A percentile compares a stretch with the other conserved stretches of the same genome.
phyloP scores from a whole-genome alignment of 2,797 vertebrate species.

The Eurystomus glaucurus region DNA sequence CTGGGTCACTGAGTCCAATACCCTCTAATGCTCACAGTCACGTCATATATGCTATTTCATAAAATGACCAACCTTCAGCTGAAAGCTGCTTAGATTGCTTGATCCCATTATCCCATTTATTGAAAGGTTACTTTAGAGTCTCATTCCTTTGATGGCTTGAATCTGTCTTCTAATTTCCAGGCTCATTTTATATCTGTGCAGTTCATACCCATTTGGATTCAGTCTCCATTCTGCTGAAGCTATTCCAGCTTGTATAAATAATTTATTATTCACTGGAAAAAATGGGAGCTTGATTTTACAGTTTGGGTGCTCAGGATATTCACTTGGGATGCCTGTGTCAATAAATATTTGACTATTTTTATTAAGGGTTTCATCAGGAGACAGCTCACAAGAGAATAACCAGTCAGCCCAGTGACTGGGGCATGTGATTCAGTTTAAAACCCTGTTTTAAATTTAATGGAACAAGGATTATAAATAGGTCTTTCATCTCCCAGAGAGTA shows the following conservation, averaged over 20 bases:
- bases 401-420: not conserved
- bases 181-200: constrained; percentile 38
- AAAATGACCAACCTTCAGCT: constrained; percentile 37
- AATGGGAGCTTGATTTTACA: constrained; percentile 3
- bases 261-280: constrained; percentile 29
- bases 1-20: not conserved
- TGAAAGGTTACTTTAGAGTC: constrained; percentile 57
- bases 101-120: constrained; percentile 44
- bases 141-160: constrained; percentile 55
- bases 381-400: not conserved
- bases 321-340: not conserved
- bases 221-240: not conserved
- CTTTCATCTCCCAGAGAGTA: not conserved
- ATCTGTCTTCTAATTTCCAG: constrained; percentile 54
- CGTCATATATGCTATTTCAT: not conserved
- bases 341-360: constrained; percentile 48
- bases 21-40: not conserved
- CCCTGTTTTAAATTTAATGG: not conserved
- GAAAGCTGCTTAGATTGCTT: constrained; percentile 57
- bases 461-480: not conserved
- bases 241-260: constrained; percentile 29
- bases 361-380: not conserved
- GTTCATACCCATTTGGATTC: constrained; percentile 43
- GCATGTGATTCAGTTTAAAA: not conserved
- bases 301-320: constrained; percentile 13